Base-by-base conservation (phyloP, 2,888 invertebrate genomes). In the Ormyrus thymus region DNA sequence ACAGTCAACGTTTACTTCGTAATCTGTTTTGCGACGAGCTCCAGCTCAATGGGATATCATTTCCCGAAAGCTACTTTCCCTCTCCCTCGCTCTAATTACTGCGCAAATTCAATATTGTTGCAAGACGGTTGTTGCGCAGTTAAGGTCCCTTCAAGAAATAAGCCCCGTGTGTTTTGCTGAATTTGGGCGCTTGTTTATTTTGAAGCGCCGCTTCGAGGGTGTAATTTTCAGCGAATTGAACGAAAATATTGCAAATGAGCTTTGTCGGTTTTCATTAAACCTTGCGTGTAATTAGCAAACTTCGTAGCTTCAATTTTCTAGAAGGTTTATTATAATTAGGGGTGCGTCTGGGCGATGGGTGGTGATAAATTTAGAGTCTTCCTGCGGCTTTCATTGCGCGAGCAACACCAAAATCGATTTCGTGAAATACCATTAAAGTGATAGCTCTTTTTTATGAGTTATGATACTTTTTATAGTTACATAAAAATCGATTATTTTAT, bases 1-100 rank as follows among this genome's bases (percentile, higher is more conserved):
- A 69, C 15, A 74, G 69, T 69, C 74, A 64, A 74, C 68, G 53
- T 78, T 78, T 68, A 69, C 74, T 74, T 64, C 70, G 74, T 78
- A 78, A 78, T 78, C 78, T 61, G 73, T 56, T 78, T 78, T 68
- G 66, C 66, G 53, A 13, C n/a, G 29, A n/a, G 46, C 53, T 15
- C 62, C 13, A 9, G 53, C 55, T 2, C 29, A 29, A 29, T 13
- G 43, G 51, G 62, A 76, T 61, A 76, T 69, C n/a, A 62, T 69
- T 74, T 46, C 51, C 43, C 10, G 6, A 5, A 55, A 62, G 55
- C 62, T 59, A 10, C 8, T 61, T 9, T 55, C 8, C 65, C 65
- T 65, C 65, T 74, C 43, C n/a, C 66, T 7, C 11, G 2, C 56
- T 13, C 46, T 11, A 46, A 6, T 11, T 48, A 4, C 9, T 11